Base-by-base conservation (phyloP, 1,140 invertebrate genomes). In the Zaprionus vittiger region DNA sequence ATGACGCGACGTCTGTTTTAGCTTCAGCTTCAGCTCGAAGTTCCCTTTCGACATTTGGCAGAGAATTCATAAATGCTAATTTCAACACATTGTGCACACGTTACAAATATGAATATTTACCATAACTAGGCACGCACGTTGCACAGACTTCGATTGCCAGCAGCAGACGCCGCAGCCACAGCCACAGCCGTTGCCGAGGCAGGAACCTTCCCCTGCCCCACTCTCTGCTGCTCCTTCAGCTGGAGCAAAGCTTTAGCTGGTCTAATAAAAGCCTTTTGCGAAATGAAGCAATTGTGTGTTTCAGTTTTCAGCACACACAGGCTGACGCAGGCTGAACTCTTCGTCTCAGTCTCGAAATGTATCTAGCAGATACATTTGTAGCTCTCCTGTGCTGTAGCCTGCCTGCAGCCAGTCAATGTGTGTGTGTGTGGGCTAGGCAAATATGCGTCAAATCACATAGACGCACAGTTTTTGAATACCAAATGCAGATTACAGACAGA, bases 71-170 rank as follows among this genome's bases (percentile, higher is more conserved):
- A 90, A 90, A 90, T 90, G 85, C 85, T 90, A 90, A 90, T 90
- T 90, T 90, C 85, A 90, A 90, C 85, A 90, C 85, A 90, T 90
- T 90, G 85, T 87, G 85, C 85, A 90, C 80, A 85, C 85, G 85
- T 87, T 90, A 90, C 85, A 90, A 90, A 90, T 90, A 90, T 90
- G 85, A 90, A 90, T 90, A 90, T 90, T 90, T 90, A 90, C 85
- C 85, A 90, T 90, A 85, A 90, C 84, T 90, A 85, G 76, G 79
- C 73, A 72, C 73, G 68, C 85, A 84, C 79, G 54, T 37, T 9
- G 67, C 60, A 82, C 65, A 80, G 62, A 75, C 63, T 85, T 79
- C 63, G 80, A 82, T 82, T 82, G 64, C 69, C 64, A 54, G 62
- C 41, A 7, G 57, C n/a, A 80, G 41, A 49, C 44, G 66, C 31